These are phyloP conservation scores for Drosophila murphyi DNA, from an alignment of 1,140 invertebrate species.

Conservation along the genomic window DNA sequence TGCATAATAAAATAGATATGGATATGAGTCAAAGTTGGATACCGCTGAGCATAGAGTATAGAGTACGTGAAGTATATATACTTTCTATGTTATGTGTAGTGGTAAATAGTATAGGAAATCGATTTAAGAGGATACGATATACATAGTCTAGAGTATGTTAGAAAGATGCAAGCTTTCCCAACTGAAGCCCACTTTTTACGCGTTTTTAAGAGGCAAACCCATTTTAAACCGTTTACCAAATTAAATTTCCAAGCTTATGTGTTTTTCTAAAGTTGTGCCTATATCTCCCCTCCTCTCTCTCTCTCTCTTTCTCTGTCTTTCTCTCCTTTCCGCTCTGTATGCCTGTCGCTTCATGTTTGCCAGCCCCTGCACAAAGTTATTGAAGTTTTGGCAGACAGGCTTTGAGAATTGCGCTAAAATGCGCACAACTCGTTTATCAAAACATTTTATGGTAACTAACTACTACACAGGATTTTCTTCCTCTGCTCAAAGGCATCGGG, in stretches of 20 bases:
- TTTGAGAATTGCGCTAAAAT: slow-evolving; percentile 43
- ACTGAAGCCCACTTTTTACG: slow-evolving; percentile 2
- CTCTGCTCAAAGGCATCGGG: neutral
- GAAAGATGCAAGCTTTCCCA: neutral
- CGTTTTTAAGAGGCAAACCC: neutral
- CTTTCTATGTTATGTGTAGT: too few relatives aligned
- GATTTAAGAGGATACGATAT: too few relatives aligned
- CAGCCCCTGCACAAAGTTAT: slow-evolving; percentile 1
- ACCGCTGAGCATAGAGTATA: too few relatives aligned
- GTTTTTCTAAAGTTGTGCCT: slow-evolving; percentile 8
- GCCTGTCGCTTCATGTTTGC: neutral
- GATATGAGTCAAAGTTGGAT: too few relatives aligned
- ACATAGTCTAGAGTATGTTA: too few relatives aligned
- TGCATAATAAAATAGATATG: too few relatives aligned
- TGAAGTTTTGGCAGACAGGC: slow-evolving; percentile 4
- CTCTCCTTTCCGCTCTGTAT: neutral
- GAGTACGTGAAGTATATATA: too few relatives aligned
- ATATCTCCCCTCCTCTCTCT: neutral
- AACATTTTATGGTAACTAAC: slow-evolving; percentile 76
- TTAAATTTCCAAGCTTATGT: slow-evolving; percentile 34
- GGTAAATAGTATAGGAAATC: too few relatives aligned
- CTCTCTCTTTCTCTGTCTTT: neutral
- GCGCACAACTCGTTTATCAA: slow-evolving; percentile 71
- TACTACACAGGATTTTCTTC: slow-evolving; percentile 32
- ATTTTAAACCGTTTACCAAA: slow-evolving; percentile 11